Conservation (phyloP, 2,113 vertebrate species). For the Eclectus roratus region DNA sequence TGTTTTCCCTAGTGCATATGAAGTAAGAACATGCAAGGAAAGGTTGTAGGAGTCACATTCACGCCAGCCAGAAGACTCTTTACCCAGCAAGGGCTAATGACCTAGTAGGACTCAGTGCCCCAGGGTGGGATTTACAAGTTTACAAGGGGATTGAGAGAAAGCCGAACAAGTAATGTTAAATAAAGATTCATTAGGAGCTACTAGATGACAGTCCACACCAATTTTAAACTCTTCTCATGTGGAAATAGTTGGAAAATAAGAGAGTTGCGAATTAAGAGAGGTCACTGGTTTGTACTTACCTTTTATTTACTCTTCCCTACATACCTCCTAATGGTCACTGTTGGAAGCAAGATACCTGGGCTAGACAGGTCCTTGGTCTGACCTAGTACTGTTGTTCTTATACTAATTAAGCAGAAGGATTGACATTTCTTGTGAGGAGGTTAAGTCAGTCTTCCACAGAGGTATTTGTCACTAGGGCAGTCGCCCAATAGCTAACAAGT, state of each 20-base stretch:
- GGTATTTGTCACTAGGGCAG: neutral
- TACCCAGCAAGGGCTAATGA: rapidly evolving
- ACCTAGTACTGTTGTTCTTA: neutral
- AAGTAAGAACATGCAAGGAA: neutral
- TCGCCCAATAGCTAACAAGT: neutral
- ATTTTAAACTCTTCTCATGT: neutral
- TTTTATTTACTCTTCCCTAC: neutral
- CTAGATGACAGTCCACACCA: neutral
- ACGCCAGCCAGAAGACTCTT: neutral
- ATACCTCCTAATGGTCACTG: neutral
- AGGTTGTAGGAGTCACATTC: neutral
- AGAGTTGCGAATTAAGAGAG: neutral
- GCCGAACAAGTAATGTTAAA: neutral
- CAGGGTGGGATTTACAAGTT: neutral
- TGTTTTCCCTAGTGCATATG: neutral
- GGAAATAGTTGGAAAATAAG: neutral
- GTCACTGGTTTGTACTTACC: neutral
- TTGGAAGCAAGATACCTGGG: neutral
- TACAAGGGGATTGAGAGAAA: neutral
- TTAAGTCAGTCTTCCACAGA: neutral
- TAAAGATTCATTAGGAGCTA: neutral
- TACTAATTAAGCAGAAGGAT: neutral
- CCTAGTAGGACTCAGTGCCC: neutral
- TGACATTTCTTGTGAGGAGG: neutral
- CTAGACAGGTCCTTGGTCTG: neutral